A percentile compares a stretch with the other conserved stretches of the same genome.
Evolutionary conservation across 2,797 vertebrate species (phyloP).

Genomic region (Parambassis ranga): DNA sequence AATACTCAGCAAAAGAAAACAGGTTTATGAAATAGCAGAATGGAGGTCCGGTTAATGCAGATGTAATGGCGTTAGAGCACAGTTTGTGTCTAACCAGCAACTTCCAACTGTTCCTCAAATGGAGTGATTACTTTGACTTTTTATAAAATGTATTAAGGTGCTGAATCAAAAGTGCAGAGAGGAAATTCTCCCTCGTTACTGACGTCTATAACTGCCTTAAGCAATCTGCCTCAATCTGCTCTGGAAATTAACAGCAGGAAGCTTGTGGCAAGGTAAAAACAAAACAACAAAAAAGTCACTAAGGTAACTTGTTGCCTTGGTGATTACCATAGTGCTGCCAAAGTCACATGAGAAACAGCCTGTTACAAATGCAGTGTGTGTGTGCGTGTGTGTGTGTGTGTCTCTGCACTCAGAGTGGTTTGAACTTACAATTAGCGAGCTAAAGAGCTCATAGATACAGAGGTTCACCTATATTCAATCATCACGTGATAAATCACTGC

Average conservation of each 20-base stretch:
- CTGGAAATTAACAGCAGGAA: constrained; percentile 50
- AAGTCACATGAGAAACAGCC: constrained; percentile 20
- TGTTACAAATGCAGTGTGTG: constrained; percentile 1
- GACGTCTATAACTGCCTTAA: constrained; percentile 36
- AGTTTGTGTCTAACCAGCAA: no score
- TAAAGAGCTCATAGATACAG: constrained; percentile 17
- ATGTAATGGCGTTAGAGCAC: no score
- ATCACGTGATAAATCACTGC: background rate
- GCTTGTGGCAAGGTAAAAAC: constrained; percentile 19
- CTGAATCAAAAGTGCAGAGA: constrained; percentile 24
- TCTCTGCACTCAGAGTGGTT: constrained; percentile 20
- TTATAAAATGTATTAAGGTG: constrained; percentile 28
- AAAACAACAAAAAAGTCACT: constrained; percentile 49
- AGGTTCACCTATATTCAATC: background rate
- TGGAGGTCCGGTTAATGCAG: no score
- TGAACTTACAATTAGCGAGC: constrained; percentile 37
- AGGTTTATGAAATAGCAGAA: no score
- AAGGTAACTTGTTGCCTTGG: constrained; percentile 70
- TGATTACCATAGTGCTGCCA: constrained; percentile 57
- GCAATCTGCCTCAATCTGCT: constrained; percentile 53
- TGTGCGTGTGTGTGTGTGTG: constrained; percentile 9
- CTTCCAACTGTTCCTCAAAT: no score
- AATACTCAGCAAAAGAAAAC: no score
- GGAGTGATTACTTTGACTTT: constrained; percentile 44
- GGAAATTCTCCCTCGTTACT: background rate